Conservation (phyloP, 2,113 vertebrate genomes). For the Trochalopteron elliotii region DNA sequence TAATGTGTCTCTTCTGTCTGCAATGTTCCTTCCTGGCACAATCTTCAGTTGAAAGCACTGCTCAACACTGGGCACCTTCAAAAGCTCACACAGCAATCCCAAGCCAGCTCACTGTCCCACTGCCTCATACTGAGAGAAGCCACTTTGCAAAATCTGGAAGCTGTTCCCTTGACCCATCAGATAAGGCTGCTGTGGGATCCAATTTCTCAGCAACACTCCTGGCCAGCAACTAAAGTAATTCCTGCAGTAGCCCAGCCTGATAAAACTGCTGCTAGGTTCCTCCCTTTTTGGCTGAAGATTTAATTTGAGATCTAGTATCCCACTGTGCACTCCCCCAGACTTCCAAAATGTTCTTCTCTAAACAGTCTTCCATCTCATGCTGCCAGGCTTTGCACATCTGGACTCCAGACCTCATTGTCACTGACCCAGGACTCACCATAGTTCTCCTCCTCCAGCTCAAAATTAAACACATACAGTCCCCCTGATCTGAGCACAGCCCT, state of each 20-base stretch:
- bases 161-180: constrained; percentile 1
- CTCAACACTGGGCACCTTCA: neutral
- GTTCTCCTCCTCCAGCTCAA: constrained; percentile 41
- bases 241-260: constrained; percentile 58
- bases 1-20: neutral
- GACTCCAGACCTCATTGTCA: constrained; percentile 58
- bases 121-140: neutral
- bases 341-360: constrained; percentile 52
- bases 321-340: constrained; percentile 41
- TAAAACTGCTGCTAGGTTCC: constrained; percentile 51
- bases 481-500: neutral
- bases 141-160: neutral
- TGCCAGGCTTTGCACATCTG: constrained; percentile 65
- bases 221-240: constrained; percentile 31
- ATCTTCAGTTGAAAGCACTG: accelerated
- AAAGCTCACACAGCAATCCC: neutral
- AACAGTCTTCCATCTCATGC: neutral
- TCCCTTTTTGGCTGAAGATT: constrained; percentile 54
- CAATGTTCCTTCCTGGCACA: neutral
- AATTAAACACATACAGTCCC: constrained; percentile 23
- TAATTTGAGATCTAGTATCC: constrained; percentile 53
- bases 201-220: constrained; percentile 15
- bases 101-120: neutral
- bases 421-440: constrained; percentile 44
- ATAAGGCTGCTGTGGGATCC: constrained; percentile 16